Evolutionary conservation across 2,113 vertebrate genomes (phyloP), one percentile per base, ranked within the genome.

Genomic region (Eurypyga helias): DNA sequence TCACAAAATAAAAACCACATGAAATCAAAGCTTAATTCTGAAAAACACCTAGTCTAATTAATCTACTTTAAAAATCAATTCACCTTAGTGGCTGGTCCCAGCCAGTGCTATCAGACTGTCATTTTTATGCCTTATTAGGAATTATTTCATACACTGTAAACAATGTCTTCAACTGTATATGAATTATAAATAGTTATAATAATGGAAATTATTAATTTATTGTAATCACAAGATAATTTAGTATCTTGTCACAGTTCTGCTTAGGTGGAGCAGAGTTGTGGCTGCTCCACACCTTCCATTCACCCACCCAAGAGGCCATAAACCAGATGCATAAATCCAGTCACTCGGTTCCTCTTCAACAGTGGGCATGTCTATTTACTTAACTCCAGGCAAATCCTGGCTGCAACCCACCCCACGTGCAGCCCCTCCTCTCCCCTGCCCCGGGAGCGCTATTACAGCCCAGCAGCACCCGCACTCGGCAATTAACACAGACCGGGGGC

Each of bases 221-320:
- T 57, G 11, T 4, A 10, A 7, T 67, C 87, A 57, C 17, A 57
- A 43, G 31, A 4, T 29, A 14, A 52, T 38, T 71, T 38, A 8
- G 1, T 9, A 17, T 15, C 21, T 52, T 58, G 8, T 31, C 52
- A 10, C 3, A 58, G 58, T 5, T 29, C 25, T 43, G 38, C n/a
- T 46, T 1, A 43, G 26, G 11, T 9, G 26, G 14, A 28, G 6
- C 17, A 2, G 1, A 17, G 18, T 1, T 29, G 12, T 2, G 3
- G 21, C 18, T 4, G 14, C 55, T 24, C 26, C 2, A 28, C 11
- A 24, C 17, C 26, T 7, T 2, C 52, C 20, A 26, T 11, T 26
- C 24, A 57, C 16, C 23, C 28, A 61, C 26, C 20, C 61, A 46
- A 5, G 14, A 46, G 23, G 24, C 33, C 69, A 29, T 1, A 13